Conservation (phyloP, 2,888 invertebrate genomes). For the Monoplex corrugatus region DNA sequence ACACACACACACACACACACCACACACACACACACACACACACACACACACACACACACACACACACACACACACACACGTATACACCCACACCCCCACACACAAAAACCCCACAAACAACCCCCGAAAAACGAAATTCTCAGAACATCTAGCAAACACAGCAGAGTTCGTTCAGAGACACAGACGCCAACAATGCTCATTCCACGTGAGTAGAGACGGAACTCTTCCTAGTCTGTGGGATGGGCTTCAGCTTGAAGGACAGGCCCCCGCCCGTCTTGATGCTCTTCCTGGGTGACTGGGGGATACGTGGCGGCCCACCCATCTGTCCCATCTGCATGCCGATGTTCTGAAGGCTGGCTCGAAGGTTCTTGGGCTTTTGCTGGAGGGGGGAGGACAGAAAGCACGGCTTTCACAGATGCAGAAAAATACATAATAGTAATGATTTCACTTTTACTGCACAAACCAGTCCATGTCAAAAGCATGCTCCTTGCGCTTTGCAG, state of each 20-base stretch:
- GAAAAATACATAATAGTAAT: too few relatives aligned
- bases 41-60: slow-evolving; percentile 13
- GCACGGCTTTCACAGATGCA: too few relatives aligned
- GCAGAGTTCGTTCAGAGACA: neutral
- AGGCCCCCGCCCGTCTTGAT: slow-evolving; percentile 57
- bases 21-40: neutral
- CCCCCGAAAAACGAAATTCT: too few relatives aligned
- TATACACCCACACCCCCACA: neutral
- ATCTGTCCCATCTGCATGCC: slow-evolving; percentile 65
- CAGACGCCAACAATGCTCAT: neutral
- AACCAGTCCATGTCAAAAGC: too few relatives aligned
- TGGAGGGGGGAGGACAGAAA: neutral
- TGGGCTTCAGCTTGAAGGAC: slow-evolving; percentile 61
- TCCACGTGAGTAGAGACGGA: slow-evolving; percentile 63
- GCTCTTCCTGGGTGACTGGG: slow-evolving; percentile 49
- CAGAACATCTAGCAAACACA: neutral
- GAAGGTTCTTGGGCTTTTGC: slow-evolving; percentile 55
- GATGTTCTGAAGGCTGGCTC: slow-evolving; percentile 68
- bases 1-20: neutral
- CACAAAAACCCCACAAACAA: neutral
- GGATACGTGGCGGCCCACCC: slow-evolving; percentile 57
- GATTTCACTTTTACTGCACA: too few relatives aligned
- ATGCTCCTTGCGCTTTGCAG: too few relatives aligned
- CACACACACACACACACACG: slow-evolving; percentile 5
- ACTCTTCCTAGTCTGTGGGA: slow-evolving; percentile 60